Evolutionary conservation across 2,113 vertebrate species (phyloP).

Genomic region (Bubalus kerabau): DNA sequence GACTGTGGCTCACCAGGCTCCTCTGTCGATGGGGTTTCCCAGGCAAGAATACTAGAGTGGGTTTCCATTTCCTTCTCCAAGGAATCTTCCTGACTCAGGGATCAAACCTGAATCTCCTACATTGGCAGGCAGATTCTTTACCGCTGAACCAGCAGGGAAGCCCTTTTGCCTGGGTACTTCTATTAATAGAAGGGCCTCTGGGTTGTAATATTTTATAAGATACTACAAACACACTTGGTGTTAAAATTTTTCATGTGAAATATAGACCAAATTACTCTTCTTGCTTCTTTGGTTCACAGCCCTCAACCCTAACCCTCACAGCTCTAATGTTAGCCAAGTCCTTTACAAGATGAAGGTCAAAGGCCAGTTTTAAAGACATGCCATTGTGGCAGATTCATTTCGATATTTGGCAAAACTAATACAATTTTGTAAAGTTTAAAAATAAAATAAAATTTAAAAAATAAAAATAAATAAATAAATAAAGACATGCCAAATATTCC

Average conservation of each 20-base stretch:
- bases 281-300: not conserved
- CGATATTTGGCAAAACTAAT: too few relatives aligned
- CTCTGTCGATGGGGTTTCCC: not conserved
- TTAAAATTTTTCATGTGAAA: not conserved
- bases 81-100: not conserved
- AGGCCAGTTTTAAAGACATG: not conserved
- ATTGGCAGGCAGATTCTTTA: not conserved
- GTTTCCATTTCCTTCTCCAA: not conserved
- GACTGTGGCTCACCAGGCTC: not conserved
- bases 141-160: not conserved
- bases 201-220: not conserved
- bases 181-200: not conserved
- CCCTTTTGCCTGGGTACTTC: not conserved
- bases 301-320: not conserved
- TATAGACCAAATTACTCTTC: not conserved
- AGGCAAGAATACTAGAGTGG: not conserved
- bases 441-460: too few relatives aligned
- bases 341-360: not conserved
- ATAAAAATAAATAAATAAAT: too few relatives aligned
- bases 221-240: not conserved
- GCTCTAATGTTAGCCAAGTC: not conserved
- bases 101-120: not conserved
- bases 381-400: too few relatives aligned
- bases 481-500: not conserved
- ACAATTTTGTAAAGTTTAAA: too few relatives aligned